These are phyloP conservation scores for Cotesia chilonis DNA, from an alignment of 1,140 invertebrate genomes.

Conservation along the genomic window DNA sequence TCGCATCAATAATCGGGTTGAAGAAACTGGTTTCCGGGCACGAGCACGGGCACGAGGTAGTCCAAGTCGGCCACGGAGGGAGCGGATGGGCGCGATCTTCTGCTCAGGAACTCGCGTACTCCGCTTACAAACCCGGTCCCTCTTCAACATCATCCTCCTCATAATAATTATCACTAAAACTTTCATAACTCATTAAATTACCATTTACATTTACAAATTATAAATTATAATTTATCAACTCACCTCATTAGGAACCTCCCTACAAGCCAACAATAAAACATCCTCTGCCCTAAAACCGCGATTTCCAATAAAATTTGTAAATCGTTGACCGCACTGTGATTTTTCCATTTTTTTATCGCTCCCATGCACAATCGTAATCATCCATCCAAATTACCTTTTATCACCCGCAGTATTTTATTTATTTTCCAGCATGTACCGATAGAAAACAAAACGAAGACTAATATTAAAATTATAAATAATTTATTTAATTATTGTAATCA, in stretches of 20 bases:
- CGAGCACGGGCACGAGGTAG: constrained; percentile 73
- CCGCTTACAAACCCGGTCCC: constrained; percentile 60
- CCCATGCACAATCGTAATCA: too few relatives aligned
- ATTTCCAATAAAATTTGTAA: too few relatives aligned
- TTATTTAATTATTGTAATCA: too few relatives aligned
- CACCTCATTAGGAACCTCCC: neutral
- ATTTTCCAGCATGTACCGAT: too few relatives aligned
- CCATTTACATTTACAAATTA: neutral
- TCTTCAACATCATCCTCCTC: constrained; percentile 43
- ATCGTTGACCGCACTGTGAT: too few relatives aligned
- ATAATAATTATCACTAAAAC: constrained; percentile 23
- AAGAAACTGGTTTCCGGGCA: constrained; percentile 79
- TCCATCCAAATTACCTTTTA: too few relatives aligned
- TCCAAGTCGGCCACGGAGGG: constrained; percentile 73
- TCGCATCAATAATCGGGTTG: constrained; percentile 83
- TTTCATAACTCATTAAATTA: constrained; percentile 14
- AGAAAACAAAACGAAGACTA: too few relatives aligned
- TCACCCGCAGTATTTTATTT: too few relatives aligned
- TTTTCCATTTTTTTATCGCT: too few relatives aligned
- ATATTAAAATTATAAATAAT: too few relatives aligned
- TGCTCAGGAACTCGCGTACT: constrained; percentile 60
- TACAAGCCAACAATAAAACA: too few relatives aligned
- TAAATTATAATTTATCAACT: neutral
- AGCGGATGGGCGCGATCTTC: constrained; percentile 62
- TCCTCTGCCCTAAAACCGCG: too few relatives aligned